Percentiles rank a stretch among this genome's conserved stretches.
These are phyloP conservation scores for Parauchenoglanis punctatus DNA, from an alignment of 2,797 vertebrate genomes.

Conservation along the genomic window DNA sequence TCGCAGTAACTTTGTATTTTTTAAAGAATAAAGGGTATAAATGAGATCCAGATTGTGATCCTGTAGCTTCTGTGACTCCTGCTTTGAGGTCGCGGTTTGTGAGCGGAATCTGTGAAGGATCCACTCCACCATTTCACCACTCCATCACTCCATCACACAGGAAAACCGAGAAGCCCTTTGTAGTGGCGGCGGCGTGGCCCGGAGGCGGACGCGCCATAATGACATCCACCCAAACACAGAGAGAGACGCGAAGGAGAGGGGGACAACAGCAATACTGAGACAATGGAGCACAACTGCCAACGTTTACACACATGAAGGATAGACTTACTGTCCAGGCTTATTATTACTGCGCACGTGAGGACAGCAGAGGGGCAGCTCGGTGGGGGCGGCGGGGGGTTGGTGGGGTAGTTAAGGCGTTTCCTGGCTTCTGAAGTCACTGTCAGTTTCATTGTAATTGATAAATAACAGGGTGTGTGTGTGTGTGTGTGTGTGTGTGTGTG, in stretches of 20 bases:
- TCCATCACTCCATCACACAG: background rate
- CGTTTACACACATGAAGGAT: conserved; percentile 81
- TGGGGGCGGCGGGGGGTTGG: background rate
- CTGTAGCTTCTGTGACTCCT: background rate
- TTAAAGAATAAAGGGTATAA: background rate
- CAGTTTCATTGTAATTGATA: background rate
- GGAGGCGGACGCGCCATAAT: conserved; percentile 78
- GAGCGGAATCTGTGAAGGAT: background rate
- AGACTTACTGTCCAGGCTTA: conserved; percentile 75
- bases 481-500: conserved; percentile 4
- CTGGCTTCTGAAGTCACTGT: conserved; percentile 65
- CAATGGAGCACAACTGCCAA: conserved; percentile 80
- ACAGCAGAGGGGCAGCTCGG: background rate
- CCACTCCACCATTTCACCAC: background rate
- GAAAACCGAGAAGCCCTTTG: conserved; percentile 80
- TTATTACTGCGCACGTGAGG: background rate
- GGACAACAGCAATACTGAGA: conserved; percentile 83
- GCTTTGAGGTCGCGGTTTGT: background rate
- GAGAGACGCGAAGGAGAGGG: conserved; percentile 78
- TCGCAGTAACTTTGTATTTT: too few relatives aligned
- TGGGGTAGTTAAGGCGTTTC: conserved; percentile 60
- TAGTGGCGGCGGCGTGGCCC: conserved; percentile 80
- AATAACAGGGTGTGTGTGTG: background rate
- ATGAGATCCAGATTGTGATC: background rate
- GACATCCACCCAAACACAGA: conserved; percentile 87